Evolutionary conservation across 1,140 invertebrate species (phyloP), one percentile per base, ranked within the genome.

Genomic region (Lanistes nyassanus): DNA sequence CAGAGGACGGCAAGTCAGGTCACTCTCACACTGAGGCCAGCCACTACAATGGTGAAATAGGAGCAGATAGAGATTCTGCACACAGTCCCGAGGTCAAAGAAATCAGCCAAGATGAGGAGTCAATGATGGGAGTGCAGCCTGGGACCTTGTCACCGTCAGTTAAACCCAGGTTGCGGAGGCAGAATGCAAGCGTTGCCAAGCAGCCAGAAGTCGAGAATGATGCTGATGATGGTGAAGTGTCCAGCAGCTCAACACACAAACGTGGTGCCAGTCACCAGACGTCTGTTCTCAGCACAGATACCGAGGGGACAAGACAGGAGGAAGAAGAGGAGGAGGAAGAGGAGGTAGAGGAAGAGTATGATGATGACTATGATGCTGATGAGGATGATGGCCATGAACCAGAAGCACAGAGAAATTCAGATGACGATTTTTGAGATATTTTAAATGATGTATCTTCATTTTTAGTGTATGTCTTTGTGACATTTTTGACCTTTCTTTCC

Each of bases 281-380:
- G 37, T 70, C 51, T 2, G 51, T 55, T 47, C 42, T 13, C 5
- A 16, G 42, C 36, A 72, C 70, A 23, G 70, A 72, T 55, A 72
- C 70, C 19, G 70, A 72, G 0, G 70, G 36, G 36, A 72, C 26
- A 34, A 42, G 55, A 39, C 55, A 72, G 26, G 42, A 47, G 42
- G 42, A 47, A 0, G 70, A 58, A n/a, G 70, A 58, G 9, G 47
- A 70, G 3, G 67, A 51, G 29, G 67, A 56, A 34, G 51, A 56
- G 1, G 68, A n/a, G n/a, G n/a, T n/a, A n/a, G n/a, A n/a, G 19
- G 70, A 72, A 36, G 70, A 77, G 47, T 73, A 77, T 68, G 70
- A 77, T 23, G 70, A 72, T 73, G 76, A 77, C 51, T 77, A 77
- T 77, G 76, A 77, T 58, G 76, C 60, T 73, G 76, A 77, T 68